phyloP scores from a whole-genome alignment of 2,888 invertebrate genomes.

The Gortyna flavago region DNA sequence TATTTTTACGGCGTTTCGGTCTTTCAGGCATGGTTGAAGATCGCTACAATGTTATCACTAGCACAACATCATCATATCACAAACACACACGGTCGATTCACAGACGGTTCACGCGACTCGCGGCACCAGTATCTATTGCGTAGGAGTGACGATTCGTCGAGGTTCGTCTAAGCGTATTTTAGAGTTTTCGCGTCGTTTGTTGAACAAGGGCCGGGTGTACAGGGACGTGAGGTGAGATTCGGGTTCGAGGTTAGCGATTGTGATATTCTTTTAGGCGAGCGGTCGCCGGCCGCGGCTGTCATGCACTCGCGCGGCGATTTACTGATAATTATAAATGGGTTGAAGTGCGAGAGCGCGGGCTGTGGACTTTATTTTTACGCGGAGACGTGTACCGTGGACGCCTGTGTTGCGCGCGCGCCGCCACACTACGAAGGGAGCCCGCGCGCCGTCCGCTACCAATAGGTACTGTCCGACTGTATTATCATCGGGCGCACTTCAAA shows the following conservation, averaged over 20 bases:
- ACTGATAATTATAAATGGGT: conserved; percentile 90
- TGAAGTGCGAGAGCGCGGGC: conserved; percentile 88
- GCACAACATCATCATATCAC: conserved; percentile 80
- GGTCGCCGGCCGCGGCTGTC: conserved; percentile 85
- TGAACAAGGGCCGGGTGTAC: conserved; percentile 79
- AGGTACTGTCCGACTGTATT: conserved; percentile 78
- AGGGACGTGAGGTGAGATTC: conserved; percentile 73
- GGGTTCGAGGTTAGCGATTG: conserved; percentile 78
- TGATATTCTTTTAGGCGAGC: conserved; percentile 84
- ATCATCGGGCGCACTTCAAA: conserved; percentile 84
- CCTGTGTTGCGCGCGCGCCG: conserved; percentile 85
- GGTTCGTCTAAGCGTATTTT: conserved; percentile 73
- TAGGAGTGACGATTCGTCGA: conserved; percentile 79
- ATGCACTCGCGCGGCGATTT: conserved; percentile 88
- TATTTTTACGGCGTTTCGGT: conserved; percentile 85
- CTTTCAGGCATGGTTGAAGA: conserved; percentile 85
- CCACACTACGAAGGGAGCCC: conserved; percentile 82
- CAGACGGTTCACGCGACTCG: conserved; percentile 74
- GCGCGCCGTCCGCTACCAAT: conserved; percentile 77
- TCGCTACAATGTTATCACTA: conserved; percentile 83
- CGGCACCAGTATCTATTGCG: conserved; percentile 81
- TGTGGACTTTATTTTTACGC: conserved; percentile 90
- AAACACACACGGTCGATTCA: conserved; percentile 79
- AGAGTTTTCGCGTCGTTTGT: conserved; percentile 76
- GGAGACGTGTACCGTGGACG: conserved; percentile 87